These are phyloP conservation scores for Linyphia triangularis DNA, from an alignment of 2,888 invertebrate genomes.

Conservation along the genomic window DNA sequence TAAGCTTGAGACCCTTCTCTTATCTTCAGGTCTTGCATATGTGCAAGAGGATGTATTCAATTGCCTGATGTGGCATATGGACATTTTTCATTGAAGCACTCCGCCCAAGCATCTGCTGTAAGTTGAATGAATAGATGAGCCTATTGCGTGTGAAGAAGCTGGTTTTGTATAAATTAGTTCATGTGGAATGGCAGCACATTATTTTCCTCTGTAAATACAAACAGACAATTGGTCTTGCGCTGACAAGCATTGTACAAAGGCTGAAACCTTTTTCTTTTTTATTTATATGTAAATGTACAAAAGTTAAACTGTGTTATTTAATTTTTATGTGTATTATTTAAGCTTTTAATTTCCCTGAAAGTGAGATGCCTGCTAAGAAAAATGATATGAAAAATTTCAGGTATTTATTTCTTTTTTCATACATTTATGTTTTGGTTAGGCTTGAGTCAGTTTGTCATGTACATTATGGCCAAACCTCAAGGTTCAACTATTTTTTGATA, in stretches of 20 bases:
- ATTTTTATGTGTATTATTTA: conserved; percentile 49
- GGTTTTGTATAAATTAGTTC: conserved; percentile 27
- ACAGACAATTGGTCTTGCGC: conserved; percentile 48
- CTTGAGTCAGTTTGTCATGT: not conserved
- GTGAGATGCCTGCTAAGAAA: not conserved
- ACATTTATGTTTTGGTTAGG: not conserved
- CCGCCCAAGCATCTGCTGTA: conserved; percentile 66
- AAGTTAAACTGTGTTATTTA: conserved; percentile 62
- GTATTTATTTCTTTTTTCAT: conserved; percentile 1
- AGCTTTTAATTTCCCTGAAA: not conserved
- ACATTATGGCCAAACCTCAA: no score
- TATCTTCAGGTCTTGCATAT: no score
- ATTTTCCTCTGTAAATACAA: conserved; percentile 74
- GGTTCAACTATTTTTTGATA: no score
- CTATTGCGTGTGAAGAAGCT: conserved; percentile 27
- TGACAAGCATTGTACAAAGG: conserved; percentile 68
- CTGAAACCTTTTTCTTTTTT: conserved; percentile 67
- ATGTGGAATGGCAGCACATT: conserved; percentile 60
- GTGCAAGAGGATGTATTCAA: not conserved
- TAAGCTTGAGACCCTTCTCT: no score
- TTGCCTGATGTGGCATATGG: not conserved
- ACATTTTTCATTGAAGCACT: conserved; percentile 68
- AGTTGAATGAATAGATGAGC: not conserved
- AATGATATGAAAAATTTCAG: not conserved
- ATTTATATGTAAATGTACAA: conserved; percentile 66